phyloP scores from a whole-genome alignment of 2,113 vertebrate genomes.

The Panthera leo region DNA sequence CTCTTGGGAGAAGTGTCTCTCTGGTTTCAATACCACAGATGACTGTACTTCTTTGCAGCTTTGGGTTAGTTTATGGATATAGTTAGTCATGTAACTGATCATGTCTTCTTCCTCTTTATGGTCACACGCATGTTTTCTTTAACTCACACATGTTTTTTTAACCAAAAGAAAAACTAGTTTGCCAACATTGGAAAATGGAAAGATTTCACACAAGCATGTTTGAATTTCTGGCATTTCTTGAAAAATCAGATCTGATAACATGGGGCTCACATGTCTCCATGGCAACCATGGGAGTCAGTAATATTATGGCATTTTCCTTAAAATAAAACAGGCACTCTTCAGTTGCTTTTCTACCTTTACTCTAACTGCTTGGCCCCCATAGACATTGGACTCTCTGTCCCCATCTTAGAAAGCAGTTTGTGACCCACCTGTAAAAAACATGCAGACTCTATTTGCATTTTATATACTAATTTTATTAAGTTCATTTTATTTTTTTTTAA shows the following conservation, averaged over 20 bases:
- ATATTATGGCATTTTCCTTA: not conserved
- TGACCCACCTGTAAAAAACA: not conserved
- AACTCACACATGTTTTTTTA: not conserved
- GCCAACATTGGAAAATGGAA: not conserved
- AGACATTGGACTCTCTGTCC: not conserved
- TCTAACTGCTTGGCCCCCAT: not conserved
- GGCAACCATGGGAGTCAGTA: not conserved
- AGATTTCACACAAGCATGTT: not conserved
- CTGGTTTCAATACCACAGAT: conserved; percentile 61
- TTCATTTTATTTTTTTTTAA: not conserved
- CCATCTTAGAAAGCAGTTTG: not conserved
- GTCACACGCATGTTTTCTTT: conserved; percentile 45
- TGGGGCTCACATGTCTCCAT: conserved; percentile 21
- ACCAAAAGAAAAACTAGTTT: conserved; percentile 42
- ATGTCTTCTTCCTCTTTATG: conserved; percentile 74
- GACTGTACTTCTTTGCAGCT: conserved; percentile 56
- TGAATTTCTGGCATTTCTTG: conserved; percentile 38
- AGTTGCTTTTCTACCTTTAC: not conserved
- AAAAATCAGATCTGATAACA: conserved; percentile 5
- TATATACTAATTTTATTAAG: not conserved
- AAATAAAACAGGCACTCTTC: not conserved
- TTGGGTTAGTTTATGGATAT: conserved; percentile 56
- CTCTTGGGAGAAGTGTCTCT: conserved; percentile 44
- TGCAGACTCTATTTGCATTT: not conserved
- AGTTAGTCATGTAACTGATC: conserved; percentile 70